Base-by-base conservation (phyloP, 1,140 invertebrate genomes). In the Asbolus verrucosus region DNA sequence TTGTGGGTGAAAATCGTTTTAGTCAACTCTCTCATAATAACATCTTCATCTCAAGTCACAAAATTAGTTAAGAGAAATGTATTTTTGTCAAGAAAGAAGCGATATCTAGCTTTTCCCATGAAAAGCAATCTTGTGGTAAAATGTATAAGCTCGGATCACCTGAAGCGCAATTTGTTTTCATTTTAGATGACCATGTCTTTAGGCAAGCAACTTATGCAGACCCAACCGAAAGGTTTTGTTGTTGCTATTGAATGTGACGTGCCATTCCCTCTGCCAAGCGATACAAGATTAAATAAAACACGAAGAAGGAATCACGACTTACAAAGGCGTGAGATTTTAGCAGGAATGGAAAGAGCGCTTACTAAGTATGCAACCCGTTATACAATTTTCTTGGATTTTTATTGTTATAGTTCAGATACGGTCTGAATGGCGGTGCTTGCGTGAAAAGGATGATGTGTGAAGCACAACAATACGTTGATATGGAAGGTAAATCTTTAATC, bases 381-480 rank as follows among this genome's bases (percentile, higher is more conserved):
- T 27, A 19, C 13, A 33, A 61, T 19, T 24, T n/a, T n/a, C n/a
- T n/a, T n/a, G 11, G 16, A 39, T 39, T 9, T 39, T 11, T 39
- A 39, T 13, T 39, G 27, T 9, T 30, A 6, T 9, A 39, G 14
- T 46, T 18, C 13, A 65, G 38, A 24, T 39, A 39, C 18, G 36
- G 21, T 19, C 8, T 65, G 21, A 39, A 41, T n/a, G 33, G 62
- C 14, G 19, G 24, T 65, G 21, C 24, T 9, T 65, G 33, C 39
- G 38, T 36, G 6, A 65, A 36, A 65, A 65, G 54, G 24, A 61
- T 61, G 27, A 36, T 61, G 4, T 61, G 54, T 11, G 54, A 61
- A 27, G 27, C 33, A 15, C 27, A 61, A 61, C n/a, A 30, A 30
- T 30, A 18, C 16, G 16, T 54, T 14, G n/a, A 65, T 38, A 18